Percentiles rank a stretch among this genome's conserved stretches.
phyloP scores from a whole-genome alignment of 2,888 invertebrate genomes.

The Aproaerema taeniolella region DNA sequence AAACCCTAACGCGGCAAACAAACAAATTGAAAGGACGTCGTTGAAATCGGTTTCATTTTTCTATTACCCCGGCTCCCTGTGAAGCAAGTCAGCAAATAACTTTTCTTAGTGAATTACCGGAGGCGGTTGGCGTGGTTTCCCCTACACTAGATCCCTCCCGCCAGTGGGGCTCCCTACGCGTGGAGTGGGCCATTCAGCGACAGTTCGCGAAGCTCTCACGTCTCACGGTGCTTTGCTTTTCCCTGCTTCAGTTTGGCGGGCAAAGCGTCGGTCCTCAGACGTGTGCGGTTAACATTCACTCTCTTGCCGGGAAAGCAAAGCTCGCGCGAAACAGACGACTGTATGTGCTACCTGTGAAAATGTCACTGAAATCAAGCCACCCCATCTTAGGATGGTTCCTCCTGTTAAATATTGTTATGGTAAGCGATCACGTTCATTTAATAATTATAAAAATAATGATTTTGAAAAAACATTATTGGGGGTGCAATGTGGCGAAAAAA shows the following conservation, averaged over 20 bases:
- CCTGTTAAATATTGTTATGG: constrained; percentile 48
- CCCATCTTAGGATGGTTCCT: constrained; percentile 50
- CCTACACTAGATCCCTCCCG: constrained; percentile 71
- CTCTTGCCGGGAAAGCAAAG: constrained; percentile 57
- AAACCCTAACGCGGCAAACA: too few species aligned
- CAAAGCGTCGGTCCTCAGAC: constrained; percentile 56
- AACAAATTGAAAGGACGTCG: neutral
- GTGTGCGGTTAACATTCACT: constrained; percentile 38
- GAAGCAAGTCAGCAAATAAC: constrained; percentile 67
- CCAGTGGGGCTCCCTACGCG: constrained; percentile 60
- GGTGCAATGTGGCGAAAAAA: too few species aligned
- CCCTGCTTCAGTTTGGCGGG: constrained; percentile 68
- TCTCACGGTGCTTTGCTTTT: constrained; percentile 52
- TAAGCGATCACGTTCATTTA: constrained; percentile 39
- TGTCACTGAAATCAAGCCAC: constrained; percentile 35
- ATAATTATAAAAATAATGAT: too few species aligned
- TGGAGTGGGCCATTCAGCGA: constrained; percentile 71
- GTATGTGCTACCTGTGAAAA: constrained; percentile 57
- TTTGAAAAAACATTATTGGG: too few species aligned
- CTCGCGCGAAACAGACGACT: constrained; percentile 29
- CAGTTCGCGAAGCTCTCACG: constrained; percentile 71
- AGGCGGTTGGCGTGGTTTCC: constrained; percentile 71
- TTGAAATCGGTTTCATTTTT: constrained; percentile 47
- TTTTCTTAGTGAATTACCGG: constrained; percentile 75
- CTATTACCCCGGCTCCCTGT: constrained; percentile 49